Evolutionary conservation across 2,113 vertebrate genomes (phyloP).

Genomic region (Eubucco bourcierii): DNA sequence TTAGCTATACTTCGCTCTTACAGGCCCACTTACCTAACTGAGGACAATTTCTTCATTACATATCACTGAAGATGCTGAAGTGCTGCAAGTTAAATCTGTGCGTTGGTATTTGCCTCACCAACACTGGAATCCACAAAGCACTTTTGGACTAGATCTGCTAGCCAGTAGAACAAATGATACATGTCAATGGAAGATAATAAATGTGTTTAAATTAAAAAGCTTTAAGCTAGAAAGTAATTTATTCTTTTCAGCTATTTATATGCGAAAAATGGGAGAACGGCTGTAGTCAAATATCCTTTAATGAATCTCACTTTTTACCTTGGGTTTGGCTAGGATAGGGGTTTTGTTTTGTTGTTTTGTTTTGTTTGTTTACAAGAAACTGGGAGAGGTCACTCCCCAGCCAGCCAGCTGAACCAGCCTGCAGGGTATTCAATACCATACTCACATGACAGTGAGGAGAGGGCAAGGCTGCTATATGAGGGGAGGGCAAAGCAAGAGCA

Average conservation of each 20-base stretch:
- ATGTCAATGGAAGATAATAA: neutral
- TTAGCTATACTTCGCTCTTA: neutral
- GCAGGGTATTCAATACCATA: too few species aligned
- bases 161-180: neutral
- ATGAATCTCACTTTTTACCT: neutral
- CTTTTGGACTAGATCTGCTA: neutral
- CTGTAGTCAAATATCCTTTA: neutral
- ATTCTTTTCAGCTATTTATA: neutral
- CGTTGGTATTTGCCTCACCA: neutral
- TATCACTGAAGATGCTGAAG: neutral
- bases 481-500: too few species aligned
- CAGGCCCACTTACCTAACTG: neutral
- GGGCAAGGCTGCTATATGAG: too few species aligned
- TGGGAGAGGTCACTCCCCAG: too few species aligned
- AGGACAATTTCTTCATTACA: accelerated
- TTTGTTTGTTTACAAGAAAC: too few species aligned
- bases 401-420: too few species aligned
- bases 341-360: too few species aligned
- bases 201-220: neutral
- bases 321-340: too few species aligned
- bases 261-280: neutral
- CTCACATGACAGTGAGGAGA: too few species aligned
- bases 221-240: neutral
- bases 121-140: neutral
- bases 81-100: neutral